Base-by-base conservation (phyloP, 2,888 invertebrate genomes). In the Sarcophaga caerulescens region DNA sequence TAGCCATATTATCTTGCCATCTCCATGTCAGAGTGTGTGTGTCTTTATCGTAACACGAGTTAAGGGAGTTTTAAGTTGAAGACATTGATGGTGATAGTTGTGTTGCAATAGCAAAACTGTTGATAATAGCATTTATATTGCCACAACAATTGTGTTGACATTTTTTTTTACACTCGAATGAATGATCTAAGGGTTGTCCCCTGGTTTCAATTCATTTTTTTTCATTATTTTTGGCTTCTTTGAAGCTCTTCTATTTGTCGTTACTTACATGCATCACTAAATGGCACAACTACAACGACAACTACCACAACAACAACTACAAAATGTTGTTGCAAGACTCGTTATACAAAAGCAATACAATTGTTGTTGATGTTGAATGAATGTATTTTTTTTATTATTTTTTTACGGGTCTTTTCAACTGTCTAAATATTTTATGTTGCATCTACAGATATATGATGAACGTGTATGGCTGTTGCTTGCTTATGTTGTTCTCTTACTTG, bases 341-440 rank as follows among this genome's bases (percentile, higher is more conserved):
- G 17, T 57, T 11, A 25, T 44, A 19, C 10, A 59, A 57, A 25
- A 60, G 60, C 8, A 17, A 52, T 78, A 75, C 60, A 65, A 25
- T 71, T 59, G 8, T 59, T 35, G 25, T 25, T 35, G 59, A 45
- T 65, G 45, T 66, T 78, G 69, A n/a, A 52, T 21, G 44, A 19
- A 6, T 65, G n/a, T 76, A 25, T 35, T 57, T 35, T 35, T 10
- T 35, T 1, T 35, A 0, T 35, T 35, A 8, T 0, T 35, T 35
- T 63, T 73, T 45, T 47, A 59, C 35, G 44, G 65, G 14, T 35
- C 35, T 60, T 63, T 73, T 52, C 62, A 63, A 62, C 44, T 81
- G 76, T 85, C 68, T 81, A 85, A 85, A 85, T 85, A 85, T 73
- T 81, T 71, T 81, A 73, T 77, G 52, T 71, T 68, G 71, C 69